Base-by-base conservation (phyloP, 2,113 vertebrate genomes). In the Plecturocebus donacophilus region DNA sequence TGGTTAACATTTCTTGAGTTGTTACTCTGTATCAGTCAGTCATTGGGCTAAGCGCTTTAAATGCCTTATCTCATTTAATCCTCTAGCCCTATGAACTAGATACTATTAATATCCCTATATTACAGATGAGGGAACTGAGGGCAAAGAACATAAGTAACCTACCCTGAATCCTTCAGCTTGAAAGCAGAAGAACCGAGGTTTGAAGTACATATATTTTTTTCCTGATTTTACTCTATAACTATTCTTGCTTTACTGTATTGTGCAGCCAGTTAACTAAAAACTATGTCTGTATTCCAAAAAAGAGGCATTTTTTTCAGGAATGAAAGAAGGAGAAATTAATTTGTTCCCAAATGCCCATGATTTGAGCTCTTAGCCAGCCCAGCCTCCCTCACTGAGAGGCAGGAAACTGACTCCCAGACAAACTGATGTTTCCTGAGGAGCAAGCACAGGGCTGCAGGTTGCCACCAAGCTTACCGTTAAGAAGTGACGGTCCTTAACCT, bases 401-500 rank as follows among this genome's bases (percentile, higher is more conserved):
- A 42, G 82, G 68, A 82, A 91, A 77, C 21, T 75, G 77, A 94
- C 20, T 64, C 66, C 47, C 58, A 61, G n/a, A 77, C 58, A 90
- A 42, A 92, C 8, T 83, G 42, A 40, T 8, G 42, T 73, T 80
- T 73, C 32, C 42, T 0, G 3, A 12, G 5, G 6, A 73, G 87
- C 30, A 71, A 85, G 35, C 47, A 42, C 42, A 47, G 76, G n/a
- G 68, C 86, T 91, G 61, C 40, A 0, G 0, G 68, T 21, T 58
- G 52, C 66, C 56, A 66, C 66, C 95, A 82, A 82, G 83, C 99
- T 99, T 99, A 99, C 99, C 98, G 98, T 98, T 87, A 99, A 96
- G 80, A 99, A 97, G 96, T 99, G 99, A 32, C 99, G 98, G 97
- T 99, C 99, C 97, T 99, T 99, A 97, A 99, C 99, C 45, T 99